Evolutionary conservation across 2,113 vertebrate species (phyloP).

Genomic region (Dipodomys spectabilis): DNA sequence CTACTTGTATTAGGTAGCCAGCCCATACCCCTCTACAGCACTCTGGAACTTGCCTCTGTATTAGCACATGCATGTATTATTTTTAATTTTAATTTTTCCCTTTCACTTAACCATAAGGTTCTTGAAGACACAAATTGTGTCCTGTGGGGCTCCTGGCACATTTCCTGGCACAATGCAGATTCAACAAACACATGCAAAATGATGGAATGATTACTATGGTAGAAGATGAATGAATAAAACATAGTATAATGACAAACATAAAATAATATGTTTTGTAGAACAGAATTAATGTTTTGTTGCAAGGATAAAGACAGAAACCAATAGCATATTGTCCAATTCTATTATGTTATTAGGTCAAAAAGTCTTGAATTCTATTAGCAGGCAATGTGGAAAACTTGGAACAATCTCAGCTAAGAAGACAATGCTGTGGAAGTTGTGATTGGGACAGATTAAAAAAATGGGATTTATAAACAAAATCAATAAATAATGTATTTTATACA

Average conservation of each 20-base stretch:
- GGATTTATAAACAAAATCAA: neutral
- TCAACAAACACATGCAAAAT: conserved; percentile 3
- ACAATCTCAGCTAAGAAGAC: neutral
- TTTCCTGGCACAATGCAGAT: neutral
- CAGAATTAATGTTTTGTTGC: neutral
- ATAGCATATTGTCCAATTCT: neutral
- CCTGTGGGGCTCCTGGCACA: neutral
- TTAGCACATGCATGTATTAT: neutral
- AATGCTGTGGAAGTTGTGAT: neutral
- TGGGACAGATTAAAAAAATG: neutral
- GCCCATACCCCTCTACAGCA: neutral
- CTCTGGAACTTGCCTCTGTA: neutral
- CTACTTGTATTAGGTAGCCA: fast-evolving
- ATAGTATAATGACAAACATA: neutral
- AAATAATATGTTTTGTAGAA: neutral
- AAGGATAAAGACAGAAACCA: neutral
- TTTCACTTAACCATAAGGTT: neutral
- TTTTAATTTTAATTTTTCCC: neutral
- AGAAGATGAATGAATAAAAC: neutral
- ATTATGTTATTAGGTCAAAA: neutral
- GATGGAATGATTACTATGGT: neutral
- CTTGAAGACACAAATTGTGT: neutral
- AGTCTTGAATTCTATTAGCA: neutral
- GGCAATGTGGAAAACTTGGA: neutral
- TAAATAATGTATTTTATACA: neutral